These are phyloP conservation scores for Eufriesea mexicana DNA, from an alignment of 1,140 invertebrate genomes.

Conservation along the genomic window DNA sequence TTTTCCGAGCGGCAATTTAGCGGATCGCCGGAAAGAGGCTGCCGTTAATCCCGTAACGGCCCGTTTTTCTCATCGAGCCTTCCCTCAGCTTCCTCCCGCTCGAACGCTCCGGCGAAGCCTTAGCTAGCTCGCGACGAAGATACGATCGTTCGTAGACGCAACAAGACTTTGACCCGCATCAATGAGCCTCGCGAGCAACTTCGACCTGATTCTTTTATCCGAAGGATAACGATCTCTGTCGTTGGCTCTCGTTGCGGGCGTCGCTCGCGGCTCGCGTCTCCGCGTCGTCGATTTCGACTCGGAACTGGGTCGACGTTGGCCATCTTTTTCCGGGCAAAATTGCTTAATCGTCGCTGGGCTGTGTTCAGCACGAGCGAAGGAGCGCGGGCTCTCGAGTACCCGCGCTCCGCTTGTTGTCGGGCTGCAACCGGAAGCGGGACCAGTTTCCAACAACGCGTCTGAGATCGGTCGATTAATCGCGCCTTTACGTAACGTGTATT, in stretches of 20 bases:
- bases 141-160: slow-evolving; percentile 34
- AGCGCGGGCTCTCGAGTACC: neutral
- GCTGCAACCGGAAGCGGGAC: neutral
- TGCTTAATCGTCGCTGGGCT: neutral
- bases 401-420: too few species aligned
- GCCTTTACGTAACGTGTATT: neutral
- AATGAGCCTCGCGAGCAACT: slow-evolving; percentile 63
- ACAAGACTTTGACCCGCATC: slow-evolving; percentile 67
- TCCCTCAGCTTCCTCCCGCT: neutral
- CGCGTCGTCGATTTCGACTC: neutral
- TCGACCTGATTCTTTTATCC: slow-evolving; percentile 68
- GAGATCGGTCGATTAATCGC: slow-evolving; percentile 3
- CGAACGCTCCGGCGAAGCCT: too few species aligned
- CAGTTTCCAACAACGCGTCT: neutral
- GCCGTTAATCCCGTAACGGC: neutral
- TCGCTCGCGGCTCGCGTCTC: neutral
- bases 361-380: neutral
- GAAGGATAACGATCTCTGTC: slow-evolving; percentile 61
- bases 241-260: neutral
- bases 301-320: slow-evolving; percentile 25
- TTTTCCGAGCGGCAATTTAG: neutral
- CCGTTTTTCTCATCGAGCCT: neutral
- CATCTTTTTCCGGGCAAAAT: slow-evolving; percentile 19
- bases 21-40: neutral
- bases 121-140: neutral